Evolutionary conservation across 2,888 invertebrate genomes (phyloP).

Genomic region (Eledona agricola): DNA sequence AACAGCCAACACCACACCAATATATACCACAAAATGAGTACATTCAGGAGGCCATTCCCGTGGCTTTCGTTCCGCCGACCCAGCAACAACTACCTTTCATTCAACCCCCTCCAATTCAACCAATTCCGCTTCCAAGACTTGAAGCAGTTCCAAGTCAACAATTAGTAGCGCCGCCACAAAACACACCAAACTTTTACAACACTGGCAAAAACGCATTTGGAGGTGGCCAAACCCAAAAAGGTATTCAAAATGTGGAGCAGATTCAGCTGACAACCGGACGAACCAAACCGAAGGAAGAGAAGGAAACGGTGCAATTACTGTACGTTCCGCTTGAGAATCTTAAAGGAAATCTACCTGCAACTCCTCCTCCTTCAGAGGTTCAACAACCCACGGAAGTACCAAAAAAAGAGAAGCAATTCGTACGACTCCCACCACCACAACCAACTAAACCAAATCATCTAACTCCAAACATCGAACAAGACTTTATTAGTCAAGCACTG

Average conservation of each 20-base stretch:
- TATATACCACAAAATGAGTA: slow-evolving; percentile 33
- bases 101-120: slow-evolving; percentile 1
- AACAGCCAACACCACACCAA: slow-evolving; percentile 23
- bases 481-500: slow-evolving; percentile 60
- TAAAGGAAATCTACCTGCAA: slow-evolving; percentile 65
- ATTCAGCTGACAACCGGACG: slow-evolving; percentile 19
- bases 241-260: slow-evolving; percentile 8
- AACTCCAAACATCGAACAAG: slow-evolving; percentile 58
- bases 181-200: slow-evolving; percentile 45
- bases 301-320: slow-evolving; percentile 78
- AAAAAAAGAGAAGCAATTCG: slow-evolving; percentile 25
- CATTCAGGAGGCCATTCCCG: slow-evolving; percentile 35
- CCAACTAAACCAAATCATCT: slow-evolving; percentile 5
- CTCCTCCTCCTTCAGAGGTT: slow-evolving; percentile 55
- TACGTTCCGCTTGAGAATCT: slow-evolving; percentile 79
- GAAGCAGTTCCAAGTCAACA: slow-evolving; percentile 28
- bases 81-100: slow-evolving; percentile 8
- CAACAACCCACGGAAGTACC: slow-evolving; percentile 58
- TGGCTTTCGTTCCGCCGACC: slow-evolving; percentile 26
- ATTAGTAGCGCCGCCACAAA: slow-evolving; percentile 41
- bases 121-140: no score
- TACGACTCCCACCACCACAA: background rate
- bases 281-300: slow-evolving; percentile 40
- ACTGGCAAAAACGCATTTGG: slow-evolving; percentile 26
- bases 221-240: slow-evolving; percentile 35